Evolutionary conservation across 1,140 invertebrate genomes (phyloP).

Genomic region (Drosophila punjabiensis): DNA sequence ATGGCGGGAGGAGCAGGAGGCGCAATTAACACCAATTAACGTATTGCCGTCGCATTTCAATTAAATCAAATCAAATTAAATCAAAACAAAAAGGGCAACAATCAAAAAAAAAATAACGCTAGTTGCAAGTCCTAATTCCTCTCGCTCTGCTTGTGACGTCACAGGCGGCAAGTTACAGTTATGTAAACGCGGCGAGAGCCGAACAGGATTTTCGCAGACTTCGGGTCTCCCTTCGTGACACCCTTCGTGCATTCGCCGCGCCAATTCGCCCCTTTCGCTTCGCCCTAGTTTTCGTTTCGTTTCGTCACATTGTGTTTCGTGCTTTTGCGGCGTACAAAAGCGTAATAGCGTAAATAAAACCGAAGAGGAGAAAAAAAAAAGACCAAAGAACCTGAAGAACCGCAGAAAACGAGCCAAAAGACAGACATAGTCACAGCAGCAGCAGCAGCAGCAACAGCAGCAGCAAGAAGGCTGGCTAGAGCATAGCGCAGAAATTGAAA

Average conservation of each 20-base stretch:
- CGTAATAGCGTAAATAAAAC: conserved; percentile 47
- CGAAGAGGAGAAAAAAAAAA: conserved; percentile 12
- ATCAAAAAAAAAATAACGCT: not conserved
- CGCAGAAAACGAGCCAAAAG: conserved; percentile 37
- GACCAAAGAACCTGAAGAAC: conserved; percentile 35
- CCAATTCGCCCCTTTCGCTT: conserved; percentile 24
- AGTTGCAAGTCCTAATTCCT: conserved; percentile 18
- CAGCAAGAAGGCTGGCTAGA: conserved; percentile 14
- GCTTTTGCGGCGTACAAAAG: conserved; percentile 65
- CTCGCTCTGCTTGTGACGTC: conserved; percentile 62
- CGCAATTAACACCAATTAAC: conserved; percentile 71
- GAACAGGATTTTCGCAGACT: conserved; percentile 17
- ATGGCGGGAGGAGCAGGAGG: not conserved
- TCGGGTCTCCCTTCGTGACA: conserved; percentile 19
- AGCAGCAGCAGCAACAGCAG: not conserved
- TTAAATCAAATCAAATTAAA: conserved; percentile 51
- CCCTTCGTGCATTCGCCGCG: conserved; percentile 9
- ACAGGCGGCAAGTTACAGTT: conserved; percentile 43
- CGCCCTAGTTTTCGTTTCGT: conserved; percentile 19
- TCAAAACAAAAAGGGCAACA: conserved; percentile 22
- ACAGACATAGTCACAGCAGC: conserved; percentile 13
- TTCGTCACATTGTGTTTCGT: conserved; percentile 70
- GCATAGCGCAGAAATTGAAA: conserved; percentile 56
- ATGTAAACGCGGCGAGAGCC: conserved; percentile 53
- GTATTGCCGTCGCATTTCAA: conserved; percentile 66